phyloP scores from a whole-genome alignment of 2,888 invertebrate genomes.

The Calameuta idolon region DNA sequence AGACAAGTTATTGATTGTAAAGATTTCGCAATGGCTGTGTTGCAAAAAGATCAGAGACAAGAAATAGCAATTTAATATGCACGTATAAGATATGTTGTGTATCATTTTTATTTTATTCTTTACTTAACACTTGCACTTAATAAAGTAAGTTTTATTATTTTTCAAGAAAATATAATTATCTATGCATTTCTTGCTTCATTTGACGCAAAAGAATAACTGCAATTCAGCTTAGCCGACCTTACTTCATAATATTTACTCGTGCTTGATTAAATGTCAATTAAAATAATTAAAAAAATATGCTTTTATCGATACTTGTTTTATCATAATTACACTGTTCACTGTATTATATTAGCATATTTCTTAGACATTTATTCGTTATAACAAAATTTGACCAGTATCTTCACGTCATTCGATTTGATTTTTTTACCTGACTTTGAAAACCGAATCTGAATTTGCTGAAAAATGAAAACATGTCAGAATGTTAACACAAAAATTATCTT shows the following conservation, averaged over 20 bases:
- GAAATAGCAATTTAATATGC: background rate
- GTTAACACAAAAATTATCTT: background rate
- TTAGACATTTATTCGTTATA: background rate
- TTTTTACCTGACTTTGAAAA: background rate
- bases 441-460: background rate
- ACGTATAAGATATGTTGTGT: background rate
- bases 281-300: background rate
- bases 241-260: background rate
- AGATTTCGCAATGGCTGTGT: background rate
- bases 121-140: background rate
- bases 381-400: background rate
- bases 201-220: background rate
- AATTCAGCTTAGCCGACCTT: background rate
- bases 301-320: background rate
- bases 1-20: background rate
- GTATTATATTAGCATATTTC: background rate
- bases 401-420: background rate
- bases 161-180: background rate
- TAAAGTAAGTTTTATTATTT: background rate
- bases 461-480: background rate
- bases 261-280: background rate
- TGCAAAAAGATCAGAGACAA: background rate
- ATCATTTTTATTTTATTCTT: background rate
- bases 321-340: background rate
- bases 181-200: background rate